Evolutionary conservation across 2,797 vertebrate species (phyloP).

Genomic region (Phoebastria nigripes): DNA sequence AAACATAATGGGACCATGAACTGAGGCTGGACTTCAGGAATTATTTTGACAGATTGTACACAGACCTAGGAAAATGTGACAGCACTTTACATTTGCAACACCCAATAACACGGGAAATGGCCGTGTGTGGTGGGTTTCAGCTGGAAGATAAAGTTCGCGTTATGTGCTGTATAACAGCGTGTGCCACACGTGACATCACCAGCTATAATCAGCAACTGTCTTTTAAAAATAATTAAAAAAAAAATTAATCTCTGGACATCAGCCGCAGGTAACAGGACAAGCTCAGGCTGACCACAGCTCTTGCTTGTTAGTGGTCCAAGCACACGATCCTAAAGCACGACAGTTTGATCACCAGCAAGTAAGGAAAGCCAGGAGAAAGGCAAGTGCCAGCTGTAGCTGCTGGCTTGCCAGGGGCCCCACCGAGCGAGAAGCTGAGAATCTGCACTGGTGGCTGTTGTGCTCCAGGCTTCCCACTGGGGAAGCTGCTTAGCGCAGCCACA

Average conservation of each 20-base stretch:
- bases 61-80: conserved; percentile 18
- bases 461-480: background rate
- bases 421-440: fast-evolving
- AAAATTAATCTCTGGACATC: background rate
- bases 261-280: background rate
- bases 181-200: background rate
- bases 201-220: background rate
- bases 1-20: background rate
- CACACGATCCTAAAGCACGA: fast-evolving
- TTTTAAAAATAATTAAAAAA: background rate
- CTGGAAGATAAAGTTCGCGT: background rate
- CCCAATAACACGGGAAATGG: background rate
- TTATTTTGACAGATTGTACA: conserved; percentile 51
- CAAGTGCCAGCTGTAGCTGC: background rate
- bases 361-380: background rate
- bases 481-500: background rate
- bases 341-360: background rate
- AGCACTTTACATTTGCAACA: background rate
- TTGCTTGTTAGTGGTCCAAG: background rate
- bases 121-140: background rate
- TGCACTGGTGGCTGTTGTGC: fast-evolving
- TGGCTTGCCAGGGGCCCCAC: background rate
- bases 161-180: background rate
- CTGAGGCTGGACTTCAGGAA: conserved; percentile 11
- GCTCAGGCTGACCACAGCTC: background rate